These are phyloP conservation scores for Acanthisitta chloris DNA, from an alignment of 2,113 vertebrate species.

Conservation along the genomic window DNA sequence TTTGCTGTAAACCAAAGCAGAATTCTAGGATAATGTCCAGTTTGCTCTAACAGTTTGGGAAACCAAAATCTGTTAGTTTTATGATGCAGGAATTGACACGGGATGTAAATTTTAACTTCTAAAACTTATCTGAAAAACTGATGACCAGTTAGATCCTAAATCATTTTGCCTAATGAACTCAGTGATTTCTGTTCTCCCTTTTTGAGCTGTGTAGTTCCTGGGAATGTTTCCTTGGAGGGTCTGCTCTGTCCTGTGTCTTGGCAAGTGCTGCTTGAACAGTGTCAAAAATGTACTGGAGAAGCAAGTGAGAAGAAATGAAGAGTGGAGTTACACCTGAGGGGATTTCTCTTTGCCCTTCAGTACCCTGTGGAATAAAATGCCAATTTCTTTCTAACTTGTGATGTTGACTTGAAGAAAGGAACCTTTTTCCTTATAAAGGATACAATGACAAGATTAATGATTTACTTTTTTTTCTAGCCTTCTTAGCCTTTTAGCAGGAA, in stretches of 20 bases:
- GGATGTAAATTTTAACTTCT: not conserved
- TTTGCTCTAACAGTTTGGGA: not conserved
- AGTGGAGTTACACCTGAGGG: not conserved
- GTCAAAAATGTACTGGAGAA: conserved; percentile 33
- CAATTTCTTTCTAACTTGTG: not conserved
- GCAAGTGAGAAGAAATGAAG: conserved; percentile 67
- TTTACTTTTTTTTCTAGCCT: not conserved
- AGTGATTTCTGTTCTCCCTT: not conserved
- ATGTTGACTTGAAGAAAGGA: not conserved
- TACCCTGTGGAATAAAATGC: not conserved
- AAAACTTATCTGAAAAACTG: not conserved
- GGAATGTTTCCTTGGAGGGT: not conserved
- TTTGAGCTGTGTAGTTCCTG: not conserved
- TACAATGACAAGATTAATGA: not conserved
- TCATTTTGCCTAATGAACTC: not conserved
- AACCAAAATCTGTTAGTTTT: not conserved
- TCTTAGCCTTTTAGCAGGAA: not conserved
- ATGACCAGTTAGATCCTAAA: not conserved
- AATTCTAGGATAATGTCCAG: conserved; percentile 58
- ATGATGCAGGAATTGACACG: not conserved
- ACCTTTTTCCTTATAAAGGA: not conserved
- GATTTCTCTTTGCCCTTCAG: not conserved
- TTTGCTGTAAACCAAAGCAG: not conserved
- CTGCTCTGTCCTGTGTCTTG: not conserved
- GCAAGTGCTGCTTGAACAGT: not conserved